These are phyloP conservation scores for Morinoia aosen DNA, from an alignment of 2,888 invertebrate genomes.

Conservation along the genomic window DNA sequence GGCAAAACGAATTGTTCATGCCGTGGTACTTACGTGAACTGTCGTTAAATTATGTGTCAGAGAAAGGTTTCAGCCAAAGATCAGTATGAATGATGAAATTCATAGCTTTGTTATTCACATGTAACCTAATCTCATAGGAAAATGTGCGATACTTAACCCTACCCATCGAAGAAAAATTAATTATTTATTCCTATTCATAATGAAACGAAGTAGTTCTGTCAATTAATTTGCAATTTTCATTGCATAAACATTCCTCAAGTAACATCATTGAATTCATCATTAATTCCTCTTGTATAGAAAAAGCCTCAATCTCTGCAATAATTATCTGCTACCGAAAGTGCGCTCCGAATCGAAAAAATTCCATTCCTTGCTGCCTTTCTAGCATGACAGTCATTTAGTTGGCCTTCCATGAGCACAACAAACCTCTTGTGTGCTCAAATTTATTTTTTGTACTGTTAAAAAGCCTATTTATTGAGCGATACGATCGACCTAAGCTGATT, in stretches of 20 bases:
- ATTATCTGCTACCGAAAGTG: not conserved
- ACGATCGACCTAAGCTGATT: slow-evolving; percentile 42
- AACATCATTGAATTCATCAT: not conserved
- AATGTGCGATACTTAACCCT: not conserved
- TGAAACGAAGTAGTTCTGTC: not conserved
- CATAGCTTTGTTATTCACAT: not conserved
- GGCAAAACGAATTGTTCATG: too few species aligned
- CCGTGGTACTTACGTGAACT: too few species aligned
- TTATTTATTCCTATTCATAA: too few species aligned
- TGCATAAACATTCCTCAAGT: not conserved
- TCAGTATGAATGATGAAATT: not conserved
- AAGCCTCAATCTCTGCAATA: not conserved
- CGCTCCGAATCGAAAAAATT: not conserved
- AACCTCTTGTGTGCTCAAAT: not conserved
- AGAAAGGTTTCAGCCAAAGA: not conserved
- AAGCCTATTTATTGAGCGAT: slow-evolving; percentile 48
- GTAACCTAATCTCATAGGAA: not conserved
- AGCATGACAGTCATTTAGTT: not conserved
- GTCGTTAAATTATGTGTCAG: not conserved
- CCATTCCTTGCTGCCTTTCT: not conserved
- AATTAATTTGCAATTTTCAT: not conserved
- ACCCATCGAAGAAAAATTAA: too few species aligned
- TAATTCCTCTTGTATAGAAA: not conserved
- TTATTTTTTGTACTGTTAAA: slow-evolving; percentile 37
- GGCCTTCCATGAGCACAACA: not conserved